phyloP scores from a whole-genome alignment of 2,113 vertebrate genomes.

The Plotosus lineatus region DNA sequence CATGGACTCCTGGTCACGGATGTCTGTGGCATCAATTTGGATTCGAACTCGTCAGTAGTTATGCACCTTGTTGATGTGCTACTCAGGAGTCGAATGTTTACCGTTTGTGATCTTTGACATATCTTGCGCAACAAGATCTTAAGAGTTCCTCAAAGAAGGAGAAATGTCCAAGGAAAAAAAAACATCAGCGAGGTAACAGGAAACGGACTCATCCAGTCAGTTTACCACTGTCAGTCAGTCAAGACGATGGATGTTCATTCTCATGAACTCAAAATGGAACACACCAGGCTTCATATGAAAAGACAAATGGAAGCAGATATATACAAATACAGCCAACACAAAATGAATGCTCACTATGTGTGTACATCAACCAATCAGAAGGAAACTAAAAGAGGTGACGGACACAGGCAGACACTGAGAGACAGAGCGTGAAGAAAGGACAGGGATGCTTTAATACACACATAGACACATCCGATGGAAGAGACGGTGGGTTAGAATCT shows the following conservation, averaged over 20 bases:
- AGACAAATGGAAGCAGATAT: conserved; percentile 39
- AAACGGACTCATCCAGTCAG: conserved; percentile 49
- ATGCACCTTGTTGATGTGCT: too few relatives aligned
- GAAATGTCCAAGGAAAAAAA: conserved; percentile 47
- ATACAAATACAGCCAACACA: conserved; percentile 38
- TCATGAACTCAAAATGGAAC: conserved; percentile 41
- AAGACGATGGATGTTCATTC: conserved; percentile 51
- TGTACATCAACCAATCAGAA: conserved; percentile 42
- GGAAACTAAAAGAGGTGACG: conserved; percentile 19
- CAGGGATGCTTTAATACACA: conserved; percentile 44
- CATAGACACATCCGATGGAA: conserved; percentile 41
- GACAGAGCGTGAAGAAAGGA: conserved; percentile 13
- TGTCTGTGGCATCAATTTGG: too few relatives aligned
- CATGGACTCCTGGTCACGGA: too few relatives aligned
- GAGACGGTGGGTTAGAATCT: conserved; percentile 49
- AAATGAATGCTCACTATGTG: conserved; percentile 42
- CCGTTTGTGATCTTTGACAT: not conserved
- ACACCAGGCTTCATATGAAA: conserved; percentile 22
- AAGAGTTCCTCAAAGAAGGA: conserved; percentile 60
- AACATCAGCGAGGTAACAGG: conserved; percentile 39
- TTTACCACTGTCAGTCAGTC: conserved; percentile 48
- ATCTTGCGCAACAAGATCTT: conserved; percentile 56
- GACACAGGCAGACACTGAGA: conserved; percentile 4
- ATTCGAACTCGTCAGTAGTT: too few relatives aligned
- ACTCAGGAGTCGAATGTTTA: too few relatives aligned